Conservation (phyloP, 2,113 vertebrate species). For the Malurus elegans region DNA sequence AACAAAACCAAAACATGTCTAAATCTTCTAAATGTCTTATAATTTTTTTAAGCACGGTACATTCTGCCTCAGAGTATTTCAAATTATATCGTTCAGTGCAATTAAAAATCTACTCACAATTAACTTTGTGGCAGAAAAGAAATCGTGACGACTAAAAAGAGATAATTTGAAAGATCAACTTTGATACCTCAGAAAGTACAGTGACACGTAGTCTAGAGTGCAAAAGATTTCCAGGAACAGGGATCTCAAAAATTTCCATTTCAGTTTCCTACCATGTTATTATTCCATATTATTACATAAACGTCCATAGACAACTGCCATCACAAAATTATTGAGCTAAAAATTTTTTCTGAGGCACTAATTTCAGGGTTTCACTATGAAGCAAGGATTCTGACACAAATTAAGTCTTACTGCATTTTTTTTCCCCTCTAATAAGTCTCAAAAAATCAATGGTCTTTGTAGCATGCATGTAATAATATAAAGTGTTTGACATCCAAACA, state of each 20-base stretch:
- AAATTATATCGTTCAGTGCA: not conserved
- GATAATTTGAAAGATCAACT: not conserved
- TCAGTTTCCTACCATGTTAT: not conserved
- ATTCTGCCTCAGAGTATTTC: not conserved
- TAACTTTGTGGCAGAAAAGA: slow-evolving; percentile 11
- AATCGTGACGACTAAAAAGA: not conserved
- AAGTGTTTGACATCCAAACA: not conserved
- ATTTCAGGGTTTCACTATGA: not conserved
- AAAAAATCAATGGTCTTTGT: not conserved
- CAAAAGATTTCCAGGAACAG: not conserved
- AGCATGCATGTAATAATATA: not conserved
- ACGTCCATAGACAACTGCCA: not conserved
- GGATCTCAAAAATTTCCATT: not conserved
- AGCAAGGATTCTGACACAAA: not conserved
- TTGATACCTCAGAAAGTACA: not conserved
- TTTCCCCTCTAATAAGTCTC: not conserved
- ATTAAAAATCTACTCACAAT: slow-evolving; percentile 4
- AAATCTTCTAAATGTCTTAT: not conserved
- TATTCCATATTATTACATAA: not conserved
- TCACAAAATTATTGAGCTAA: not conserved
- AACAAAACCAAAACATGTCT: not conserved
- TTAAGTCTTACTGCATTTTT: not conserved
- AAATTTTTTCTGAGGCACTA: not conserved
- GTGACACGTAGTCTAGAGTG: not conserved
- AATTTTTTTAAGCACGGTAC: not conserved